Evolutionary conservation across 2,113 vertebrate genomes (phyloP).

Genomic region (Arvicanthis niloticus): DNA sequence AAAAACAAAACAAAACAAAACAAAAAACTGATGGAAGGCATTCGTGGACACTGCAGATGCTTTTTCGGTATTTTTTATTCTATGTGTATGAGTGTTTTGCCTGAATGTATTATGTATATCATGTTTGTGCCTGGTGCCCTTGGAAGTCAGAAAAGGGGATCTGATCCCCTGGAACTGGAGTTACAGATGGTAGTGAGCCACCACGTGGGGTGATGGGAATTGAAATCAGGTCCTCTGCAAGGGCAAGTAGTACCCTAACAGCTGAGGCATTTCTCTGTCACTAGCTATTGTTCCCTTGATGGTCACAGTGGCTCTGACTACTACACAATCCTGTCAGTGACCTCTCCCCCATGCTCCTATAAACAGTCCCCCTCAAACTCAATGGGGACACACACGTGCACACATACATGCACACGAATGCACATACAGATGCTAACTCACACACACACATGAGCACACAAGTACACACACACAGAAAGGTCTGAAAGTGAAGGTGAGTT

Average conservation of each 20-base stretch:
- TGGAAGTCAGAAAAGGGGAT: background rate
- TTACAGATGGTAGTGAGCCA: background rate
- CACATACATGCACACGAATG: too few species aligned
- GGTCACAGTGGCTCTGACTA: background rate
- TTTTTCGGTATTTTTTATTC: background rate
- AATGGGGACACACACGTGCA: too few species aligned
- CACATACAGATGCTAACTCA: background rate
- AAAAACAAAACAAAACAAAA: too few species aligned
- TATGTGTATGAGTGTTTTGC: background rate
- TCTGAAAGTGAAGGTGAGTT: background rate
- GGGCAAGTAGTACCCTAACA: background rate
- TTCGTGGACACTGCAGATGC: background rate
- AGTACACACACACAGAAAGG: background rate
- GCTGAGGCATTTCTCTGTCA: too few species aligned
- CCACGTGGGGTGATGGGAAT: background rate
- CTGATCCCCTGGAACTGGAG: background rate
- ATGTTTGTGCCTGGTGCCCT: background rate
- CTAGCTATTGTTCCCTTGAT: background rate
- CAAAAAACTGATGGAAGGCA: background rate
- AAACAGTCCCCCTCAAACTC: background rate
- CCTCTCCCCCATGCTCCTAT: background rate
- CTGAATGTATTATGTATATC: background rate
- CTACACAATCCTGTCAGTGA: background rate
- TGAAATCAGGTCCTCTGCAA: background rate
- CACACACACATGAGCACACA: too few species aligned